Evolutionary conservation across 2,797 vertebrate genomes (phyloP).

Genomic region (Channa striata): DNA sequence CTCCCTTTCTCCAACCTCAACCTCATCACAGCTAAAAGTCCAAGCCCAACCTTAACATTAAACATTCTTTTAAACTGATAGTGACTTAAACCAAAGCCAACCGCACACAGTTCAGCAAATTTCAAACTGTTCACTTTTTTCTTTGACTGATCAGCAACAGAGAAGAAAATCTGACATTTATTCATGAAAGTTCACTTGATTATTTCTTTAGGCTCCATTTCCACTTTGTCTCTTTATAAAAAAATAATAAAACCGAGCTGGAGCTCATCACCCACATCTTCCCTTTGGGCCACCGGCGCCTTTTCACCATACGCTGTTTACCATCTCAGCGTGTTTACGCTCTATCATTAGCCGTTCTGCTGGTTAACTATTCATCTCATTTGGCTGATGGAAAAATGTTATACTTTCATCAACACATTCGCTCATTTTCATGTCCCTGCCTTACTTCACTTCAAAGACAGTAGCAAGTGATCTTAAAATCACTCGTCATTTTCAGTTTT

Average conservation of each 20-base stretch:
- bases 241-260: conserved; percentile 6
- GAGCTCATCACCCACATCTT: conserved; percentile 24
- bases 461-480: conserved; percentile 17
- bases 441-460: conserved; percentile 39
- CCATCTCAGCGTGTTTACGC: conserved; percentile 56
- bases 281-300: conserved; percentile 40
- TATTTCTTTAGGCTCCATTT: conserved; percentile 39
- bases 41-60: no score
- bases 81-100: no score
- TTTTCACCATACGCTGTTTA: conserved; percentile 43
- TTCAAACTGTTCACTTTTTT: neutral
- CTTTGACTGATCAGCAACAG: conserved; percentile 13
- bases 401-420: conserved; percentile 47
- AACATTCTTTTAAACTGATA: no score
- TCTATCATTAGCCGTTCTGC: conserved; percentile 48
- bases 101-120: no score
- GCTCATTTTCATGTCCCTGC: conserved; percentile 47
- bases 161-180: conserved; percentile 29
- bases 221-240: conserved; percentile 21
- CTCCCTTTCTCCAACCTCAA: no score
- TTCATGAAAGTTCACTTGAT: conserved; percentile 30
- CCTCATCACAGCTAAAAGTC: no score
- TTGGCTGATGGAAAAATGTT: conserved; percentile 50
- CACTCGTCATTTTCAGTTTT: conserved; percentile 47
- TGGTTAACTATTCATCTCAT: conserved; percentile 60